Evolutionary conservation across 1,140 invertebrate species (phyloP).

Genomic region (Acromyrmex heyeri): DNA sequence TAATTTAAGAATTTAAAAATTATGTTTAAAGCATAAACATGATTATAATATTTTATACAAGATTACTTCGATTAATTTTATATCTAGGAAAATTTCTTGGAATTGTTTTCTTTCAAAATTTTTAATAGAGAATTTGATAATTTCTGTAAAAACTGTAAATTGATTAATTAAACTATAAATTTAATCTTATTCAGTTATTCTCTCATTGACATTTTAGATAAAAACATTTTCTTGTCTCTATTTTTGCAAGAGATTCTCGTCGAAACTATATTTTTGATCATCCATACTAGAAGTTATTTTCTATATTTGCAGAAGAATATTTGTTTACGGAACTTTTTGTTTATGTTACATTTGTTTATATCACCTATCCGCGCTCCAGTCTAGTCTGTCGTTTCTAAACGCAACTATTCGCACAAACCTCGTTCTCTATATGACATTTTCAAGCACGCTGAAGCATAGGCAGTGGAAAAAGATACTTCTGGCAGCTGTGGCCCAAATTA

Average conservation of each 20-base stretch:
- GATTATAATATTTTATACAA: too few relatives aligned
- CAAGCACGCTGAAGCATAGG: background rate
- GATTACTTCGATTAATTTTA: background rate
- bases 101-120: background rate
- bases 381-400: slow-evolving; percentile 2
- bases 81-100: background rate
- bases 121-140: background rate
- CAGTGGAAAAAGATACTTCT: background rate
- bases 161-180: background rate
- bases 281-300: background rate
- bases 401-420: background rate
- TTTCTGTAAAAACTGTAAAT: background rate
- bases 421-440: background rate
- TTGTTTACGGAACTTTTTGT: slow-evolving; percentile 1
- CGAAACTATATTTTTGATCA: background rate
- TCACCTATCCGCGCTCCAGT: background rate
- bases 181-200: background rate
- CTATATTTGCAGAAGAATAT: slow-evolving; percentile 2
- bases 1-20: background rate
- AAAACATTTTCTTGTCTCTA: background rate
- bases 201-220: background rate
- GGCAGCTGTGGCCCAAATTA: slow-evolving; percentile 51
- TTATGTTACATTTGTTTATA: background rate
- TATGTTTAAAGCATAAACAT: too few relatives aligned
- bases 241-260: background rate